Percentiles rank a stretch among this genome's conserved stretches.
These are phyloP conservation scores for Dasysyrphus tricinctus DNA, from an alignment of 2,888 invertebrate species.

Conservation along the genomic window DNA sequence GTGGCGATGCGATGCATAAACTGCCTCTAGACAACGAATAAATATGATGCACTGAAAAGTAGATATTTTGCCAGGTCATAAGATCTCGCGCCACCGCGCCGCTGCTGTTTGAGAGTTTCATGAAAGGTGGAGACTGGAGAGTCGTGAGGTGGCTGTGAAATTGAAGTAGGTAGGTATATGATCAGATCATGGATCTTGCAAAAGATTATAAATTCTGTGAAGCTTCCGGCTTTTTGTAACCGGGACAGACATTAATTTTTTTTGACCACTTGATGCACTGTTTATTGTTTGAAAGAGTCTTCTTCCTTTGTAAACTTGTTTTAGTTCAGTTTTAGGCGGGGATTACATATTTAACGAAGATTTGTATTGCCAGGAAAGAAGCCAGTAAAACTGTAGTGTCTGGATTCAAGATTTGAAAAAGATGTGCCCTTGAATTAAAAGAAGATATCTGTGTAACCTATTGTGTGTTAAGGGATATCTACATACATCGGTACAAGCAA, in stretches of 20 bases:
- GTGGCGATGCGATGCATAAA: background rate
- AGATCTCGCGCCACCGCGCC: constrained; percentile 10
- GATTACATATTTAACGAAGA: background rate
- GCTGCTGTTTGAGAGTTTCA: background rate
- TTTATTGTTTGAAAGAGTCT: constrained; percentile 30
- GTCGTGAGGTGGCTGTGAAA: constrained; percentile 27
- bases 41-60: constrained; percentile 32
- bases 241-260: constrained; percentile 28
- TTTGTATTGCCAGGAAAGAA: background rate
- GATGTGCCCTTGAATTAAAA: background rate
- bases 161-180: constrained; percentile 30
- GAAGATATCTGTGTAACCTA: too few relatives aligned
- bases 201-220: constrained; percentile 46
- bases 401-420: background rate
- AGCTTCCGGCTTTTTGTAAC: constrained; percentile 69
- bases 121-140: constrained; percentile 13
- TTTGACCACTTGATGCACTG: constrained; percentile 32
- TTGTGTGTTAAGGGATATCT: too few relatives aligned
- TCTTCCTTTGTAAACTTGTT: constrained; percentile 41
- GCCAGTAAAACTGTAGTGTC: background rate
- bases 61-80: constrained; percentile 35
- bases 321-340: constrained; percentile 18
- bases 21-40: constrained; percentile 20
- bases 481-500: too few relatives aligned
- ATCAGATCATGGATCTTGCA: constrained; percentile 44